Base-by-base conservation (phyloP, 2,888 invertebrate species). In the Drosophila melanocephala region DNA sequence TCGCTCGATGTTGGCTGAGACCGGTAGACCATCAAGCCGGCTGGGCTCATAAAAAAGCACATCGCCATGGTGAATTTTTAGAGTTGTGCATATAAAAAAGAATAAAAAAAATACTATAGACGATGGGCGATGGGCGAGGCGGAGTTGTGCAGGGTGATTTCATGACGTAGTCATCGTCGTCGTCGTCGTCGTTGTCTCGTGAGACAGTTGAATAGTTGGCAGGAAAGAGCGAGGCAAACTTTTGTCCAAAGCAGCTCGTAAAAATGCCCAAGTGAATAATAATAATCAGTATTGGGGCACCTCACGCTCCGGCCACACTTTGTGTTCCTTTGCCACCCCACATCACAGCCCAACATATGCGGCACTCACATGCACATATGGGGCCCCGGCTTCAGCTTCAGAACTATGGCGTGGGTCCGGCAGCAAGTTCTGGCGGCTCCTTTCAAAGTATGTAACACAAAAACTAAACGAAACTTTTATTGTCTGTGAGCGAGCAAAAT, bases 221-320 rank as follows among this genome's bases (percentile, higher is more conserved):
- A 85, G 65, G 61, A 76, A 75, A 71, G 79, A 74, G 55, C 77
- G 73, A 70, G 77, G 60, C 81, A 83, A 88, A 87, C 85, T 90
- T 86, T 88, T 79, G 83, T 85, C 83, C 80, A 85, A 88, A 84
- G 81, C 81, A 87, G 84, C 88, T 90, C 88, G 91, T 90, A 90
- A 91, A 91, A 90, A 90, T 91, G 91, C 91, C 90, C 91, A 91
- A 91, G 90, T 91, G 91, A 91, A 87, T 91, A 91, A 91, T 90
- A 91, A 91, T 90, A 84, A 91, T 91, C 91, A 91, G 89, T 75
- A 83, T 63, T 81, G 87, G 78, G 73, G 56, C 72, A 53, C 42
- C 70, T 56, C 52, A 35, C 39, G 39, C 12, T 37, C 30, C 52
- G 10, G 9, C 7, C 19, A 19, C 39, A 9, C 16, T 26, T 35